Base-by-base conservation (phyloP, 2,113 vertebrate species). In the Proterorhinus semilunaris region DNA sequence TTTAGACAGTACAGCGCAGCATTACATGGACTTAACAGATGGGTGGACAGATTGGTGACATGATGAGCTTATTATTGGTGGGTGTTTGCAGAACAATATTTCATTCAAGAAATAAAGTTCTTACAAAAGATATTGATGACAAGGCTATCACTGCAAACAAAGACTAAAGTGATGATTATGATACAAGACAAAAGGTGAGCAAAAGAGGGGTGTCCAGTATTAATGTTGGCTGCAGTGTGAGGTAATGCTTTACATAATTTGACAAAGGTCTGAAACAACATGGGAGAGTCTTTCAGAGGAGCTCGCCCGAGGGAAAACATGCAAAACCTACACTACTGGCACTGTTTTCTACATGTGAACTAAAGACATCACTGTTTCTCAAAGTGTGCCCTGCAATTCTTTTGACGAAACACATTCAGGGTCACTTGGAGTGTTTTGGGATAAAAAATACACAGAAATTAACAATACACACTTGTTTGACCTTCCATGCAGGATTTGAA, bases 171-270 rank as follows among this genome's bases (percentile, higher is more conserved):
- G 36, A 78, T 66, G 86, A 85, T 78, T 42, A 53, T 68, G 68
- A 70, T 62, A 64, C 50, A 70, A 75, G 57, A 83, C 80, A 82
- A 85, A 87, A 77, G 73, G 21, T 68, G 10, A 17, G 68, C 67
- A 47, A 64, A 58, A 59, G 6, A 66, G 67, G 81, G 58, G 76
- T 80, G 75, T 71, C 50, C 54, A 44, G 63, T 52, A 71, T 50
- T 80, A 36, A 77, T 67, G 65, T 80, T 85, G 81, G 82, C 53
- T 27, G 16, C 80, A 76, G 57, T 63, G 83, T 87, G 77, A 86
- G 73, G 80, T 84, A 79, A 87, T 83, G 80, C 68, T 89, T 89
- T 88, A 83, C 81, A 88, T 84, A 88, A 86, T 87, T 82, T 85
- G 74, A 86, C 59, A 71, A 67, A 49, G 80, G 75, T 72, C 69